Evolutionary conservation across 2,797 vertebrate species (phyloP).

Genomic region (Huso huso): DNA sequence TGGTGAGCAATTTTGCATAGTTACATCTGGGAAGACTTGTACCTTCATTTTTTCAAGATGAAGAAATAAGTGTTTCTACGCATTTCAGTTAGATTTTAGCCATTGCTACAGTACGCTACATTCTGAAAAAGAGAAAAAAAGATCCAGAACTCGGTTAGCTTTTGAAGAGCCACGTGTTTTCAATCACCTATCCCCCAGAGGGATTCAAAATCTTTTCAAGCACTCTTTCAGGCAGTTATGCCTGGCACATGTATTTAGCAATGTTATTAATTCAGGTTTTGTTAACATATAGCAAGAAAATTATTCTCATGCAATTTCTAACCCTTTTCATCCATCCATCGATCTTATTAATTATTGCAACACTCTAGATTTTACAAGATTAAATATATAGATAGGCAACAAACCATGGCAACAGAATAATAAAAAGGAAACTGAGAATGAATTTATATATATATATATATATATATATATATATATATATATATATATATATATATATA

Average conservation of each 20-base stretch:
- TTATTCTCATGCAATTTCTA: not conserved
- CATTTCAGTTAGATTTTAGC: too few relatives aligned
- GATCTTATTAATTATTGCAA: not conserved
- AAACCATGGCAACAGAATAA: not conserved
- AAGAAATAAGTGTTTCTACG: too few relatives aligned
- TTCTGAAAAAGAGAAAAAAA: too few relatives aligned
- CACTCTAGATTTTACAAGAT: not conserved
- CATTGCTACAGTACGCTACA: too few relatives aligned
- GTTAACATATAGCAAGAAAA: slow-evolving; percentile 1
- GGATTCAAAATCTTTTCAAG: slow-evolving; percentile 17
- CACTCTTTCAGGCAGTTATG: slow-evolving; percentile 1
- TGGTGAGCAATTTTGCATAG: not conserved
- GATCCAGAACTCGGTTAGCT: not conserved
- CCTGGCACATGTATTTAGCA: slow-evolving; percentile 4
- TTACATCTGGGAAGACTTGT: too few relatives aligned
- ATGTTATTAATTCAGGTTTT: not conserved
- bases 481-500: too few relatives aligned
- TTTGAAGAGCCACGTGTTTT: slow-evolving; percentile 17
- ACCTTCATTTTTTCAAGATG: too few relatives aligned
- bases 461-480: too few relatives aligned
- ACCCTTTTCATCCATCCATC: not conserved
- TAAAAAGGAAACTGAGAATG: not conserved
- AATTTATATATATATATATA: too few relatives aligned
- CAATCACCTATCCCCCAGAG: slow-evolving; percentile 24
- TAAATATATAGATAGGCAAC: not conserved